These are phyloP conservation scores for Actias luna DNA, from an alignment of 2,888 invertebrate genomes.

Conservation along the genomic window DNA sequence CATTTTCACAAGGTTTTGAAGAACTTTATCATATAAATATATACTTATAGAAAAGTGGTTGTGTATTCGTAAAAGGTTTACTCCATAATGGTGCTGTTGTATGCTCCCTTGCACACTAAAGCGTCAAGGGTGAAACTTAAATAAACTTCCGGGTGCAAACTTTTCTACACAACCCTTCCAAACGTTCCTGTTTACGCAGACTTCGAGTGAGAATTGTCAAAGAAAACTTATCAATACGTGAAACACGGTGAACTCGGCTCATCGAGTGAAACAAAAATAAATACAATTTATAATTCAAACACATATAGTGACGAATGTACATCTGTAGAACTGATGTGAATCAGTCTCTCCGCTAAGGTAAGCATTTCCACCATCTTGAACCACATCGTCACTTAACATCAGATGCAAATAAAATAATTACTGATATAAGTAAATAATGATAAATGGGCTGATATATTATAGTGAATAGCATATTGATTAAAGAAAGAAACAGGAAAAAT, in stretches of 20 bases:
- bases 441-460: no score
- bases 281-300: neutral
- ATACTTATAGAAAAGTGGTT: neutral
- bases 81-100: slow-evolving; percentile 29
- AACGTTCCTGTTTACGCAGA: slow-evolving; percentile 48
- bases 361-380: no score
- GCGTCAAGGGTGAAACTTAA: slow-evolving; percentile 39
- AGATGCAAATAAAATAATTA: no score
- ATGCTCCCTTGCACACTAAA: slow-evolving; percentile 21
- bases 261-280: neutral
- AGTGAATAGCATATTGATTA: no score
- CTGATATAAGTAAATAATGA: no score
- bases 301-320: neutral
- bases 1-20: no score
- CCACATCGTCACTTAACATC: no score
- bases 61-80: neutral
- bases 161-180: slow-evolving; percentile 42
- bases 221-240: slow-evolving; percentile 48
- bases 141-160: slow-evolving; percentile 41
- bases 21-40: neutral
- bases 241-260: slow-evolving; percentile 39
- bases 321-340: no score
- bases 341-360: no score
- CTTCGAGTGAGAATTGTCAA: slow-evolving; percentile 61
- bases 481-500: no score